phyloP scores from a whole-genome alignment of 1,140 invertebrate species.

The Bombyx mandarina region DNA sequence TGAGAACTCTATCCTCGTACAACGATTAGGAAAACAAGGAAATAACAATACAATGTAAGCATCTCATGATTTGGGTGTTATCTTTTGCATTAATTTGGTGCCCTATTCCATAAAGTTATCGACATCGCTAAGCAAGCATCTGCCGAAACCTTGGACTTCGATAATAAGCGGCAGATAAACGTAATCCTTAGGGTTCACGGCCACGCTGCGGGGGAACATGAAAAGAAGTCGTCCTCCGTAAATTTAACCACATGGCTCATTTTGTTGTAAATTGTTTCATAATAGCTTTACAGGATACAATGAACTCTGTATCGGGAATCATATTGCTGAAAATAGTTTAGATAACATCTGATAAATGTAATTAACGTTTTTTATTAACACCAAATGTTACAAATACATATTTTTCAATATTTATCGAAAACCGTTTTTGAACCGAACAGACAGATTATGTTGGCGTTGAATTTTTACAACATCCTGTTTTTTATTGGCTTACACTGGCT shows the following conservation, averaged over 20 bases:
- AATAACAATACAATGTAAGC: neutral
- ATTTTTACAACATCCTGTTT: too few species aligned
- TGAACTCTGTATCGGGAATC: slow-evolving; percentile 18
- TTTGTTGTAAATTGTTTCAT: slow-evolving; percentile 21
- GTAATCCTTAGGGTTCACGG: slow-evolving; percentile 44
- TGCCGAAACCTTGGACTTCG: slow-evolving; percentile 44
- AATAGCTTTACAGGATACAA: slow-evolving; percentile 17
- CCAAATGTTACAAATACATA: too few species aligned
- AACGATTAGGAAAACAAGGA: too few species aligned
- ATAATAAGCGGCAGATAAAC: slow-evolving; percentile 41
- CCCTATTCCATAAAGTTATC: slow-evolving; percentile 30
- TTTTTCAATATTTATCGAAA: too few species aligned
- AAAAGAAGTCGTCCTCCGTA: slow-evolving; percentile 35
- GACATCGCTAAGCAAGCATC: slow-evolving; percentile 44
- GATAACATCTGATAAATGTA: slow-evolving; percentile 13
- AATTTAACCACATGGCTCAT: slow-evolving; percentile 14
- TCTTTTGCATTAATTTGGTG: slow-evolving; percentile 2
- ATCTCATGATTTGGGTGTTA: neutral
- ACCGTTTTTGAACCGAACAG: too few species aligned
- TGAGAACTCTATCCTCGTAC: too few species aligned
- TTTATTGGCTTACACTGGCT: too few species aligned
- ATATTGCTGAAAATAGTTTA: slow-evolving; percentile 10
- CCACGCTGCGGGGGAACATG: slow-evolving; percentile 31
- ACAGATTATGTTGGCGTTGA: too few species aligned
- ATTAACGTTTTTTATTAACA: too few species aligned